Percentiles rank a stretch among this genome's conserved stretches.
phyloP scores from a whole-genome alignment of 2,888 invertebrate genomes.

The Caenorhabditis macrosperma region DNA sequence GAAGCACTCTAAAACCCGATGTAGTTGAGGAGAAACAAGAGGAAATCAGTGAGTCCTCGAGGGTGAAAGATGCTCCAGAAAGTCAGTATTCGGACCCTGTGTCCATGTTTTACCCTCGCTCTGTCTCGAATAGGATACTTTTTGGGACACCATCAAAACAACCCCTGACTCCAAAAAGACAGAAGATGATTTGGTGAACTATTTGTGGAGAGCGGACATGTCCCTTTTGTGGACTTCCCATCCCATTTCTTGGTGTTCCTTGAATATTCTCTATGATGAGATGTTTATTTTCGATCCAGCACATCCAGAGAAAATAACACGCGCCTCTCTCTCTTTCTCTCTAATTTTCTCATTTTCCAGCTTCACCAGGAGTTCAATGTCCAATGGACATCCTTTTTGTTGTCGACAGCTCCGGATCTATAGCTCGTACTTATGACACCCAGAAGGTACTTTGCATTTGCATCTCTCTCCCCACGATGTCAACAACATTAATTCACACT shows the following conservation, averaged over 20 bases:
- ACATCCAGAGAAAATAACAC: too few species aligned
- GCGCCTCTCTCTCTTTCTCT: too few species aligned
- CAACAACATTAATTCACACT: neutral
- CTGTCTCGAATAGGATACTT: neutral
- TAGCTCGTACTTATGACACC: constrained; percentile 73
- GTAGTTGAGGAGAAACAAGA: constrained; percentile 34
- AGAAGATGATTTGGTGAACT: neutral
- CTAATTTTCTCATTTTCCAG: too few species aligned
- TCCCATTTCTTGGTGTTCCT: too few species aligned
- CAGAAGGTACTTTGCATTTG: constrained; percentile 69
- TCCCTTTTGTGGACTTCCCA: too few species aligned
- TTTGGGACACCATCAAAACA: too few species aligned
- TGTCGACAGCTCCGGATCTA: constrained; percentile 78
- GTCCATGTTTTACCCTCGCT: too few species aligned
- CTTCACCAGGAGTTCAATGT: constrained; percentile 59
- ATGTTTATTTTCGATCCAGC: too few species aligned
- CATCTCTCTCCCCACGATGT: neutral
- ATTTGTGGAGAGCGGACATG: neutral
- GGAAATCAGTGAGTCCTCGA: constrained; percentile 34
- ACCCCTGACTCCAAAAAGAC: neutral
- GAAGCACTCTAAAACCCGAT: constrained; percentile 35
- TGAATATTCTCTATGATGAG: too few species aligned
- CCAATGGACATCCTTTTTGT: constrained; percentile 76
- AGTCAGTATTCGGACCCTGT: too few species aligned
- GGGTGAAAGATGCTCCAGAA: too few species aligned